Evolutionary conservation across 2,797 vertebrate genomes (phyloP), one percentile per base, ranked within the genome.

Genomic region (Ctenopoma multispine): DNA sequence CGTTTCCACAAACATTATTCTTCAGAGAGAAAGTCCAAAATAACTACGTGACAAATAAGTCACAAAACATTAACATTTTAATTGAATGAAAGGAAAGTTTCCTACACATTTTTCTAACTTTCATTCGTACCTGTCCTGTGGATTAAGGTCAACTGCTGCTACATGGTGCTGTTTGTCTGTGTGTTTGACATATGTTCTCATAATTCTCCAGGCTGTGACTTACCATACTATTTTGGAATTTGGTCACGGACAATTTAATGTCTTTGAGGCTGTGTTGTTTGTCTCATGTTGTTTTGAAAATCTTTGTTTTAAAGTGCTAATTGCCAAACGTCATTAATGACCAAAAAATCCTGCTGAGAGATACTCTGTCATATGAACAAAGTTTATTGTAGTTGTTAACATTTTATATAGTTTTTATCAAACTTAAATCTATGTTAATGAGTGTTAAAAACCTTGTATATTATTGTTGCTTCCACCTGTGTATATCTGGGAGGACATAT

Each of bases 211-310:
- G 17, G 31, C 36, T 20, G 56, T 27, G 20, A 46, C 29, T 79
- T 43, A 49, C 63, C 23, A 59, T 59, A 83, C 69, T 2, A 63
- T 70, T 75, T 66, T 63, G 67, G 65, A 57, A 71, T 74, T 63
- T 38, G 56, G 57, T 79, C 73, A 71, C 60, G 55, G 50, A 53
- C 27, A 56, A 34, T 57, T 82, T 36, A 20, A 65, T 59, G 56
- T 58, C 66, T 76, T 77, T 77, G 75, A 64, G 72, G 50, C 50
- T 54, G 21, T 63, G 31, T 54, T 79, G 69, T 79, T 84, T 44
- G 41, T 47, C 21, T 63, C 23, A 31, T 83, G 63, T 51, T 74
- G 48, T 53, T 82, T 63, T 70, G 36, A 58, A 69, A 79, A 56
- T 13, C 4, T 38, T 69, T n/a, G 60, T 15, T 70, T 50, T 47